phyloP scores from a whole-genome alignment of 2,797 vertebrate species.

The Gambelia wislizenii region DNA sequence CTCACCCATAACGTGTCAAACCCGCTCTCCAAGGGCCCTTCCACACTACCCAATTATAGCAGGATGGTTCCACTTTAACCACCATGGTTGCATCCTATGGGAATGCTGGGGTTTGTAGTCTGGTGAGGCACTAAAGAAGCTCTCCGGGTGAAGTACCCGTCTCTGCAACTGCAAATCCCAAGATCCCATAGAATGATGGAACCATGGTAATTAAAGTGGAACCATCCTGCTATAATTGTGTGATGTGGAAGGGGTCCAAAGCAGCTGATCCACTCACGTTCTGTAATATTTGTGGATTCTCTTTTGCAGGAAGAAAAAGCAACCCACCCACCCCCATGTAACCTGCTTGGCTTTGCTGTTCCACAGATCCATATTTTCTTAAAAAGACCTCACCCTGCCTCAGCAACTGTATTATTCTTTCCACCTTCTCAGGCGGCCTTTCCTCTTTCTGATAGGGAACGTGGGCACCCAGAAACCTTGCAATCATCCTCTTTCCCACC shows the following conservation, averaged over 20 bases:
- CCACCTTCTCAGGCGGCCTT: neutral
- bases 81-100: no score
- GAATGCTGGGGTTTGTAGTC: no score
- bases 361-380: conserved; percentile 33
- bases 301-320: conserved; percentile 42
- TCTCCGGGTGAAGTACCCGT: no score
- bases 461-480: neutral
- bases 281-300: conserved; percentile 74
- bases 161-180: no score
- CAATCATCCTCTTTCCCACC: accelerated
- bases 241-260: neutral
- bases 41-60: no score
- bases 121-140: no score
- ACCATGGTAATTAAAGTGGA: no score
- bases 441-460: neutral
- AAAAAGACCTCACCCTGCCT: conserved; percentile 43
- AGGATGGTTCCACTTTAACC: no score
- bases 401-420: conserved; percentile 32
- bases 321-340: no score
- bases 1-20: neutral
- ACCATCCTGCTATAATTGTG: no score
- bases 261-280: conserved; percentile 36
- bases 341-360: conserved; percentile 52
- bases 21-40: no score
- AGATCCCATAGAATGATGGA: no score